Conservation (phyloP, 2,888 invertebrate genomes). For the Hedychridium roseum region DNA sequence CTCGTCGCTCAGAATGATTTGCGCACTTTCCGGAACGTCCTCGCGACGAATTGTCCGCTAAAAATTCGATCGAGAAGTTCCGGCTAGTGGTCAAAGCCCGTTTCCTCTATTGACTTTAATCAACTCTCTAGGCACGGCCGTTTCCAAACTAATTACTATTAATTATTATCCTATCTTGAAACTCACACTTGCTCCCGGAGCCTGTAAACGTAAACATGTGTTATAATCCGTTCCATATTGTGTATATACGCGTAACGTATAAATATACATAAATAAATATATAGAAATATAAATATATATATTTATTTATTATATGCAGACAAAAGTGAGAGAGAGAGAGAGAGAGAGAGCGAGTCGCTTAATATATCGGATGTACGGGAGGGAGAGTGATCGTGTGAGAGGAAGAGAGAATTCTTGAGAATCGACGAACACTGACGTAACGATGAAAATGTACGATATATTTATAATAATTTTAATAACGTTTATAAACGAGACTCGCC, state of each 20-base stretch:
- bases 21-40: too few species aligned
- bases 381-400: too few species aligned
- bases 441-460: slow-evolving; percentile 59
- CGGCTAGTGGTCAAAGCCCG: too few species aligned
- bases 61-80: too few species aligned
- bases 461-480: slow-evolving; percentile 63
- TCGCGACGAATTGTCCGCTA: too few species aligned
- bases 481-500: slow-evolving; percentile 59
- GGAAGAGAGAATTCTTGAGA: background rate
- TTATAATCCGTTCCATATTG: slow-evolving; percentile 60
- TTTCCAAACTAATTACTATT: slow-evolving; percentile 10
- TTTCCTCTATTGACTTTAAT: too few species aligned
- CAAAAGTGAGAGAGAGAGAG: slow-evolving; percentile 5
- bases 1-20: too few species aligned
- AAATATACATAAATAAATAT: slow-evolving; percentile 12
- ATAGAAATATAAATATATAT: slow-evolving; percentile 28
- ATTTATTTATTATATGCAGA: slow-evolving; percentile 30
- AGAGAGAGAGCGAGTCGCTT: slow-evolving; percentile 47
- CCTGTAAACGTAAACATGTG: slow-evolving; percentile 50
- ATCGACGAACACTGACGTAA: slow-evolving; percentile 42
- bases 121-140: too few species aligned
- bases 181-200: slow-evolving; percentile 43
- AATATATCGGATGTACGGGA: too few species aligned
- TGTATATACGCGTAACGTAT: slow-evolving; percentile 32
- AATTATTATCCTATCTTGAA: slow-evolving; percentile 24